Conservation (phyloP, 2,113 vertebrate species). For the Pteruthius melanotis region DNA sequence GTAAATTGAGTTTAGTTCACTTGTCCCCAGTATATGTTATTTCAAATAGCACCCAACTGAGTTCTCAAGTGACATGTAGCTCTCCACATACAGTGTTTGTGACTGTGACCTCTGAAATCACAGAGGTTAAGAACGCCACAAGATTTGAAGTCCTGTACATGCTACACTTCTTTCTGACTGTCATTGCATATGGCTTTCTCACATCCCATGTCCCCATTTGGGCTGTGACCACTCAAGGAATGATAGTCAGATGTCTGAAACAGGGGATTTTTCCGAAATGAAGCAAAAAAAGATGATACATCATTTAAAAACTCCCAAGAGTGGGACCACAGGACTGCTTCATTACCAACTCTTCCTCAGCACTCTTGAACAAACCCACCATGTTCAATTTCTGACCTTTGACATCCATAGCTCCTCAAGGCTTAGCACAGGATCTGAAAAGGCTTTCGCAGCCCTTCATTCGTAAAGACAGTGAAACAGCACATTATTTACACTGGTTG, state of each 20-base stretch:
- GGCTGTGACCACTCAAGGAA: not conserved
- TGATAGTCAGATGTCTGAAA: not conserved
- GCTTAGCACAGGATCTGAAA: not conserved
- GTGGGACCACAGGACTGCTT: not conserved
- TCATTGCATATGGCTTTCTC: not conserved
- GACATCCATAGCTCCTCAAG: not conserved
- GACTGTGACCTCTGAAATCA: not conserved
- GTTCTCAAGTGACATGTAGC: not conserved
- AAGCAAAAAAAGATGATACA: not conserved
- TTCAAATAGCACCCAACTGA: not conserved
- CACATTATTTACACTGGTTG: not conserved
- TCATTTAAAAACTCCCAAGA: not conserved
- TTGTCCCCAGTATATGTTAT: not conserved
- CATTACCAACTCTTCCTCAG: not conserved
- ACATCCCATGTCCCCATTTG: not conserved
- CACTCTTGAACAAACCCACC: not conserved
- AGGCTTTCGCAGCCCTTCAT: not conserved
- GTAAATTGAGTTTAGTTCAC: not conserved
- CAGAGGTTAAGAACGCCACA: not conserved
- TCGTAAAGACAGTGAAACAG: not conserved
- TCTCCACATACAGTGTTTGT: not conserved
- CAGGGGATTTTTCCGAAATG: not conserved
- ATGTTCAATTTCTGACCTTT: not conserved
- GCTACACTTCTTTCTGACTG: not conserved
- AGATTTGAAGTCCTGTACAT: not conserved